These are phyloP conservation scores for Anarrhichthys ocellatus DNA, from an alignment of 2,113 vertebrate genomes.

Conservation along the genomic window DNA sequence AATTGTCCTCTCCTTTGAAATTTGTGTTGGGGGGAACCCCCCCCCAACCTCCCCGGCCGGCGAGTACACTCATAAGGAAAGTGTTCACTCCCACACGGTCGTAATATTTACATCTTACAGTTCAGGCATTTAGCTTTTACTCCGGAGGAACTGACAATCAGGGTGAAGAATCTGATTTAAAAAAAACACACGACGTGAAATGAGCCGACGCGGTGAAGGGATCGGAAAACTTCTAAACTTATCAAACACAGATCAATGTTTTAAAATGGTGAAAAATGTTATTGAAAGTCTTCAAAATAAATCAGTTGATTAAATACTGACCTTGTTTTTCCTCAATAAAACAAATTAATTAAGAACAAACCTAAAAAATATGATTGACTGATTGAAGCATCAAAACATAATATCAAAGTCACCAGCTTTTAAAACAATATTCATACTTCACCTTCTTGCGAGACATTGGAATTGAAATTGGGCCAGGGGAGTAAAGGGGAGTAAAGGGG, in stretches of 20 bases:
- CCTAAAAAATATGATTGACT: background rate
- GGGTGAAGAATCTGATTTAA: background rate
- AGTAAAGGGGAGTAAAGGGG: too few species aligned
- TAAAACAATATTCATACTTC: background rate
- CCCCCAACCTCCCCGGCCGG: background rate
- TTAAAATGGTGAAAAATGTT: background rate
- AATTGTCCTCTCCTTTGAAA: constrained; percentile 60
- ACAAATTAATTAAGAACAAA: background rate
- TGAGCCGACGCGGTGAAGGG: background rate
- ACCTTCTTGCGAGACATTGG: too few species aligned
- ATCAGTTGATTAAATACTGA: background rate
- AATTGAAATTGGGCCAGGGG: too few species aligned
- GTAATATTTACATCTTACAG: constrained; percentile 66
- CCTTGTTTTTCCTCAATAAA: background rate
- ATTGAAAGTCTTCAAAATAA: background rate
- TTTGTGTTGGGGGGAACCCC: constrained; percentile 53
- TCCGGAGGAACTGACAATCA: constrained; percentile 6
- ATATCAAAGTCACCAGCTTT: background rate
- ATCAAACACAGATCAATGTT: background rate
- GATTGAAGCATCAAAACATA: background rate
- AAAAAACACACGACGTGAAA: background rate
- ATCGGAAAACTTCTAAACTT: constrained; percentile 14
- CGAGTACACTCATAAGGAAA: constrained; percentile 62
- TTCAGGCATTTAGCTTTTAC: constrained; percentile 25
- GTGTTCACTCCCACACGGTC: constrained; percentile 55